Percentiles rank a stretch among this genome's conserved stretches.
These are phyloP conservation scores for Tribolium madens DNA, from an alignment of 1,140 invertebrate species.

Conservation along the genomic window DNA sequence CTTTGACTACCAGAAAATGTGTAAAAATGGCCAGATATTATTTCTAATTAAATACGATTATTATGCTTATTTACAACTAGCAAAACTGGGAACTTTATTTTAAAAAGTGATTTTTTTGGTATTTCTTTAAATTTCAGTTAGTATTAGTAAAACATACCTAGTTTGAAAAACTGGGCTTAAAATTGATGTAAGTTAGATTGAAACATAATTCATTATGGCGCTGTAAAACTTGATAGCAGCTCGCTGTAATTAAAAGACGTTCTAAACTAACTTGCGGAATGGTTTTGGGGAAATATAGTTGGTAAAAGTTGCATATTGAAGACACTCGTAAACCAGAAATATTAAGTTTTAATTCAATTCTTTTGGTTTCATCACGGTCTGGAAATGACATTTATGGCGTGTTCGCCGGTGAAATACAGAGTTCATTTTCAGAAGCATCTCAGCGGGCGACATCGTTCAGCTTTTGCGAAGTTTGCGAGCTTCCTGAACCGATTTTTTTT, in stretches of 20 bases:
- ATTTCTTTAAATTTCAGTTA: too few relatives aligned
- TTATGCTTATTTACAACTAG: too few relatives aligned
- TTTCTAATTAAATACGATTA: too few relatives aligned
- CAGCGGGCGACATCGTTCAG: slow-evolving; percentile 40
- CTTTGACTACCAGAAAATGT: too few relatives aligned
- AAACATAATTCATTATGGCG: slow-evolving; percentile 19
- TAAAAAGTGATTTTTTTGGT: too few relatives aligned
- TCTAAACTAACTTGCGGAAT: slow-evolving; percentile 11
- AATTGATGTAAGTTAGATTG: slow-evolving; percentile 13
- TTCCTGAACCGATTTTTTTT: slow-evolving; percentile 19
- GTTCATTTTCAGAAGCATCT: slow-evolving; percentile 45
- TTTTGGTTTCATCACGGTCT: slow-evolving; percentile 45
- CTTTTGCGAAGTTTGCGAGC: slow-evolving; percentile 24
- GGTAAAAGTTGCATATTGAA: slow-evolving; percentile 41
- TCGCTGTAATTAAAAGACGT: slow-evolving; percentile 20
- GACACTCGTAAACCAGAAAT: slow-evolving; percentile 43
- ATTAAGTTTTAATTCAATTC: slow-evolving; percentile 45
- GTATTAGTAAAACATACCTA: too few relatives aligned
- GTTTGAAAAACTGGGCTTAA: background rate
- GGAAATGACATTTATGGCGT: slow-evolving; percentile 43
- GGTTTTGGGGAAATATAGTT: slow-evolving; percentile 19
- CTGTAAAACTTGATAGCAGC: slow-evolving; percentile 16
- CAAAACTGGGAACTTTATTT: too few relatives aligned
- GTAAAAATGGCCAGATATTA: too few relatives aligned
- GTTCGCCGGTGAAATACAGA: slow-evolving; percentile 46